phyloP scores from a whole-genome alignment of 2,888 invertebrate species.

The Tubulanus polymorphus region DNA sequence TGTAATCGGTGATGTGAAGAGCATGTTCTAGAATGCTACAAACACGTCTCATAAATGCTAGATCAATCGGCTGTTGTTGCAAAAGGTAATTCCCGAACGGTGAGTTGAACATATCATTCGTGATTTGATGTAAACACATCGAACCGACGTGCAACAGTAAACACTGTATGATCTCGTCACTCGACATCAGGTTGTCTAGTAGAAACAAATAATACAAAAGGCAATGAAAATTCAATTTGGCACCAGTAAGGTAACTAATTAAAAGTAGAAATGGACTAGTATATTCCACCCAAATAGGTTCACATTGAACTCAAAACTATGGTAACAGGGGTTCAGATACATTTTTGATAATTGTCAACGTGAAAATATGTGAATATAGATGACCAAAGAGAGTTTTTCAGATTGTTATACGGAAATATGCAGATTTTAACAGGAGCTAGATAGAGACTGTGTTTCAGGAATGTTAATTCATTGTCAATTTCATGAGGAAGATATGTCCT shows the following conservation, averaged over 20 bases:
- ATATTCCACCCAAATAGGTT: no score
- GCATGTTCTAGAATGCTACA: conserved; percentile 45
- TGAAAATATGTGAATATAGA: no score
- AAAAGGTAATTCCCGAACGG: conserved; percentile 30
- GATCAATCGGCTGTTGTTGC: conserved; percentile 39
- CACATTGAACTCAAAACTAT: not conserved
- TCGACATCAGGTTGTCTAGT: conserved; percentile 22
- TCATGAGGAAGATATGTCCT: no score
- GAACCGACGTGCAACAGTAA: conserved; percentile 47
- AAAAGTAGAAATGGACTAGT: no score
- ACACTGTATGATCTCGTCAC: conserved; percentile 30
- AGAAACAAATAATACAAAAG: not conserved
- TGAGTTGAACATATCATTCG: conserved; percentile 35
- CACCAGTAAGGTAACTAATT: no score
- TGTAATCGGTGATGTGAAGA: conserved; percentile 30
- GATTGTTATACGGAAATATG: no score
- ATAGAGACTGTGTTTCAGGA: no score
- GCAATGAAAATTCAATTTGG: not conserved
- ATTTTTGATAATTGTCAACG: not conserved
- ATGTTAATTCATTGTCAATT: no score
- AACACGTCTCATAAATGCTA: conserved; percentile 37
- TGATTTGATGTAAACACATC: conserved; percentile 48
- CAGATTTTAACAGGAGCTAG: no score
- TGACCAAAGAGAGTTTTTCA: no score
- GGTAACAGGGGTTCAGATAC: not conserved